These are phyloP conservation scores for Tragelaphus scriptus DNA, from an alignment of 2,113 vertebrate species.

Conservation along the genomic window DNA sequence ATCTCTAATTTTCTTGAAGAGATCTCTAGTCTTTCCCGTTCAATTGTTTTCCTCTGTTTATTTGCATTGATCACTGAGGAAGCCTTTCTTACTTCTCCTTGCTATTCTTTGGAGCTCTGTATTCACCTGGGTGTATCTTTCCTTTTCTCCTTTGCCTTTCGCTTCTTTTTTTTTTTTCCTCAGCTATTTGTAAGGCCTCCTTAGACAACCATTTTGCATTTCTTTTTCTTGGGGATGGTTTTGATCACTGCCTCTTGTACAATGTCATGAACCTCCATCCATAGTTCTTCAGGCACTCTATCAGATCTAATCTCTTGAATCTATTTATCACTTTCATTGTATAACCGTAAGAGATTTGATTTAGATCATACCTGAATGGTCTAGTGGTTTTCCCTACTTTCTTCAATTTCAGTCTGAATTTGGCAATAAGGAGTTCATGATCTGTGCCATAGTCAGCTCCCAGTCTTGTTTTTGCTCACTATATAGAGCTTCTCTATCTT, in stretches of 20 bases:
- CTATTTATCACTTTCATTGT: background rate
- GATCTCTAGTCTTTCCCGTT: background rate
- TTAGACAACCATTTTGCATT: background rate
- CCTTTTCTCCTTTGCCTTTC: background rate
- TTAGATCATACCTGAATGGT: background rate
- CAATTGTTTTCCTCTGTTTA: background rate
- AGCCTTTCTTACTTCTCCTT: background rate
- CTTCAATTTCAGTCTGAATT: background rate
- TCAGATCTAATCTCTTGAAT: background rate
- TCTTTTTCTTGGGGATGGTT: background rate
- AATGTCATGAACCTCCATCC: accelerated
- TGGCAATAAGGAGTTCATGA: background rate
- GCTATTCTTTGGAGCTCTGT: background rate
- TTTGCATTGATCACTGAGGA: background rate
- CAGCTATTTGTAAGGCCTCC: background rate
- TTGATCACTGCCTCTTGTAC: background rate
- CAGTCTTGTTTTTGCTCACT: background rate
- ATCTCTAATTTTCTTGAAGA: background rate
- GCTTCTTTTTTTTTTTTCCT: background rate
- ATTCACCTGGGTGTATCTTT: background rate
- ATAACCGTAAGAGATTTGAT: background rate
- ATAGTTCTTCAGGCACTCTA: background rate
- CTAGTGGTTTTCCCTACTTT: background rate
- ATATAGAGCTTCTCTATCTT: background rate
- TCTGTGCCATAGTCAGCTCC: background rate